Evolutionary conservation across 2,888 invertebrate species (phyloP).

Genomic region (Zonitis immaculata): DNA sequence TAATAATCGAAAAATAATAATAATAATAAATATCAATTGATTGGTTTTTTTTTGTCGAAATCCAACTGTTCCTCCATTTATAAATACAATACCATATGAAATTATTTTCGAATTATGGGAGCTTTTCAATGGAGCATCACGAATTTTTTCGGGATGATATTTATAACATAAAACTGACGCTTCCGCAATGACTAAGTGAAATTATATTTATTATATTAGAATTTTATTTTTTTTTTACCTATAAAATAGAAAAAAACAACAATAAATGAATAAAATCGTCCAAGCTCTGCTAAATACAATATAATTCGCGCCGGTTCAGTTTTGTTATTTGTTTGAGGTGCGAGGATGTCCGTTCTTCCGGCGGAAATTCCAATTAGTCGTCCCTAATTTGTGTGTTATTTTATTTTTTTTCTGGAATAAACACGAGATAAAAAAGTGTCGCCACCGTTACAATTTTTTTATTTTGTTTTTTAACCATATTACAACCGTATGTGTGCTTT

Average conservation of each 20-base stretch:
- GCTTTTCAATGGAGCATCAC: not conserved
- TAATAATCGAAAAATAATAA: not conserved
- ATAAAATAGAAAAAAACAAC: not conserved
- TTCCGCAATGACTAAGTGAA: conserved; percentile 34
- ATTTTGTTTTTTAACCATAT: conserved; percentile 2
- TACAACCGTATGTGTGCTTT: conserved; percentile 12
- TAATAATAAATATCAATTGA: no score
- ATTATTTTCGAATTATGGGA: not conserved
- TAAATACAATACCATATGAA: not conserved
- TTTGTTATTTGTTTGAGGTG: conserved; percentile 28
- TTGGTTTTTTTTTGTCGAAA: no score
- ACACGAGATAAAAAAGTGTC: conserved; percentile 18
- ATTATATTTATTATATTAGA: conserved; percentile 25
- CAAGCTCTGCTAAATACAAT: conserved; percentile 38
- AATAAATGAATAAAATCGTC: conserved; percentile 27
- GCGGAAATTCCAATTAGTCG: conserved; percentile 37
- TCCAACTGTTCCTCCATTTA: not conserved
- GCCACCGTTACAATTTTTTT: conserved; percentile 17
- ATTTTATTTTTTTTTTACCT: no score
- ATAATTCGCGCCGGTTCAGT: conserved; percentile 39
- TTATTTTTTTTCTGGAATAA: conserved; percentile 15
- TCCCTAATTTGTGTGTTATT: conserved; percentile 35
- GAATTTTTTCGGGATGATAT: no score
- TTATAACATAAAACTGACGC: conserved; percentile 10
- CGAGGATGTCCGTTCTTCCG: conserved; percentile 39